Base-by-base conservation (phyloP, 2,888 invertebrate species). In the Platycheirus rosarum region DNA sequence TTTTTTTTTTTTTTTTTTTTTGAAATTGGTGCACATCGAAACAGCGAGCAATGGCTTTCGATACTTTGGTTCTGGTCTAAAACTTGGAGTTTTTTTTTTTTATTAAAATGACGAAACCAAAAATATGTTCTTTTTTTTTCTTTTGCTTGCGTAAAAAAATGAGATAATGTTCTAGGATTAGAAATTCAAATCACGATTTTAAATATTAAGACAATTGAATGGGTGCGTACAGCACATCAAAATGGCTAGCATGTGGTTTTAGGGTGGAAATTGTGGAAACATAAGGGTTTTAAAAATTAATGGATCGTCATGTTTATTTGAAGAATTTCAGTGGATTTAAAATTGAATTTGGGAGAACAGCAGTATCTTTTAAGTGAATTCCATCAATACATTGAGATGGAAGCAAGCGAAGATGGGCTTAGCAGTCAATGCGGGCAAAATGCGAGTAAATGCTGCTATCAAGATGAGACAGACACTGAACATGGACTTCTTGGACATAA, bases 171-270 rank as follows among this genome's bases (percentile, higher is more conserved):
- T 65, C 11, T 18, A 18, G 70, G 20, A 63, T 79, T n/a, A 13
- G 55, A 73, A 68, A 79, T 79, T 79, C 68, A 73, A 79, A 79
- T 79, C 78, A 79, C 73, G 73, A 62, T 48, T 49, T 40, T 40
- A 60, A 66, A 71, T 71, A 66, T 51, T 37, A 60, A 66, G 66
- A 46, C 16, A 26, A 53, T 60, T 44, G 16, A 40, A 48, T 44
- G 57, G 42, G 4, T 57, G 48, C 13, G n/a, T 66, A 6, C 29
- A 53, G 14, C n/a, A 6, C 29, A 62, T 13, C 75, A 60, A 75
- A 51, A 75, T 75, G 75, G 51, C 26, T 35, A 8, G n/a, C 18
- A 18, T 44, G 44, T 9, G 23, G 49, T 49, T 42, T 55, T 40
- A 11, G 32, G 20, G 13, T 1, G 23, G 2, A 20, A 13, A 1